Evolutionary conservation across 2,113 vertebrate species (phyloP), one percentile per base, ranked within the genome.

Genomic region (Osmerus eperlanus): DNA sequence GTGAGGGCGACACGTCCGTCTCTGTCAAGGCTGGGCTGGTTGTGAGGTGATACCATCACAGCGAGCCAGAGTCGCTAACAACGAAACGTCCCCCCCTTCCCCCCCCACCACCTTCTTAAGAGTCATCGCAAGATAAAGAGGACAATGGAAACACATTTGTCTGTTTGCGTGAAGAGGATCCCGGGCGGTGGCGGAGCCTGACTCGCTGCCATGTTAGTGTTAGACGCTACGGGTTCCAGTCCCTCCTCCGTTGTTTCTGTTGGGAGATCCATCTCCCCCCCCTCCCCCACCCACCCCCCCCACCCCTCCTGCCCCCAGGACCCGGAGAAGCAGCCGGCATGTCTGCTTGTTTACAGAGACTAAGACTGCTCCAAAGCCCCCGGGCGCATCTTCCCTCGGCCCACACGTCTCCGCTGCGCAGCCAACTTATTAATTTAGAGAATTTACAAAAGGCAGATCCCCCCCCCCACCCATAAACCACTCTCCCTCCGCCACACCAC

Each of bases 341-440:
- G 84, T 82, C 88, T 91, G 86, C 91, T 92, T 95, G 93, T 95
- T 96, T 95, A 94, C 89, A 93, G 89, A 93, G 86, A 82, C 81
- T 84, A 92, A 94, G 89, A 88, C 85, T 84, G 70, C 83, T 91
- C 89, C 81, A 79, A 86, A 89, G 90, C 86, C 74, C 75, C 63
- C 9, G 76, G 92, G 87, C 70, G 78, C 88, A 84, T 89, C 83
- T 86, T 86, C 73, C 83, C 74, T 78, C 83, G 69, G 79, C 85
- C 61, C 80, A 77, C 78, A 78, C 71, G 66, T 60, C n/a, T 1
- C 73, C 74, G 78, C 14, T 25, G 29, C 60, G 14, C 88, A 87
- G 93, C 90, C 94, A 93, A 79, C 84, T 89, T 84, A 88, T 89
- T 90, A 85, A 87, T 88, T 89, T 91, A 86, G 77, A 78, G 89